Conservation (phyloP, 2,797 vertebrate genomes). For the Hydrocynus forskahlii region DNA sequence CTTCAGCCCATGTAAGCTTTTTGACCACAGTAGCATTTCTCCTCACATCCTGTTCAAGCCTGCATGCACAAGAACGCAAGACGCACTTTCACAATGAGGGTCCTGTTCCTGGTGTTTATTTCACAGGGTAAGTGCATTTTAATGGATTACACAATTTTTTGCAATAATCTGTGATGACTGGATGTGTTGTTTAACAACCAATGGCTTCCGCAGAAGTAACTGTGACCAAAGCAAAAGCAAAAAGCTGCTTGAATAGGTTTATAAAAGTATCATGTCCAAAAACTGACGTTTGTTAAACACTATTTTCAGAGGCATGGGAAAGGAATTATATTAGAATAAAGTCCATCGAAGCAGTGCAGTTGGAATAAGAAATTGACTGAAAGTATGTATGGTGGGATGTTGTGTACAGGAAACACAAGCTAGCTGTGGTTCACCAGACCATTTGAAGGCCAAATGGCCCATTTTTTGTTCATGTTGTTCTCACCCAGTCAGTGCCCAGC, state of each 20-base stretch:
- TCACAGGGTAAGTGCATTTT: slow-evolving; percentile 64
- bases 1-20: background rate
- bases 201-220: too few relatives aligned
- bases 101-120: slow-evolving; percentile 59
- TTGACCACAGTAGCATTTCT: slow-evolving; percentile 56
- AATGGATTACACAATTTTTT: background rate
- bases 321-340: too few relatives aligned
- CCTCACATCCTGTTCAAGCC: slow-evolving; percentile 56
- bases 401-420: background rate
- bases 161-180: background rate
- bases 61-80: background rate
- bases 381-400: background rate
- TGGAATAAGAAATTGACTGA: too few relatives aligned
- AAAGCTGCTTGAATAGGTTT: background rate
- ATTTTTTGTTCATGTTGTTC: background rate
- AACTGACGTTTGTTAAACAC: background rate
- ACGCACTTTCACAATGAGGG: slow-evolving; percentile 58
- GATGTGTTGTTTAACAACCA: background rate
- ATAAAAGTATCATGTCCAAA: background rate
- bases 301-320: too few relatives aligned
- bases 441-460: background rate
- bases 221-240: background rate
- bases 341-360: too few relatives aligned
- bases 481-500: slow-evolving; percentile 68
- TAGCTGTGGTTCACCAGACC: background rate